Base-by-base conservation (phyloP, 2,797 vertebrate species). In the Manis pentadactyla region DNA sequence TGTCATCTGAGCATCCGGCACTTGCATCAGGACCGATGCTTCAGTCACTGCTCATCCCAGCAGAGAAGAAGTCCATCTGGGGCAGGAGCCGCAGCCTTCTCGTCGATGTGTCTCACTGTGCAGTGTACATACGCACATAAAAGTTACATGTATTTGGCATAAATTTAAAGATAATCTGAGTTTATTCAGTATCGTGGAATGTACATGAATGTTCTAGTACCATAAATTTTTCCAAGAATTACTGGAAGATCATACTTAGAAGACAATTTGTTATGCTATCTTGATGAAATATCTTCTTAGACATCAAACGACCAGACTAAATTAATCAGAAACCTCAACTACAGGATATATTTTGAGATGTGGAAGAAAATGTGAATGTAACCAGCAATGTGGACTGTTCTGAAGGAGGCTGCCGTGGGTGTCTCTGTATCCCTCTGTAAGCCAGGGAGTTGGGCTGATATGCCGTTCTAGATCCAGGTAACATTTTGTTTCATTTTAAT, bases 401-500 rank as follows among this genome's bases (percentile, higher is more conserved):
- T 42, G 5, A 18, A 74, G 59, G 39, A 53, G 11, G 5, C 49
- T 46, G 3, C 21, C 42, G 1, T 23, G 8, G 4, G 19, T 31
- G 75, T 27, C 19, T 3, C 7, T 53, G 5, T 0, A 2, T n/a
- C 73, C n/a, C 66, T 46, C 10, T 27, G 1, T 5, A n/a, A 61
- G 27, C 42, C 51, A 57, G 5, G 10, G 0, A n/a, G 9, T 55
- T 18, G 0, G 0, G 4, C 14, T 25, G 8, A 83, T 64, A n/a
- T 7, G 37, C 2, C 53, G 12, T 53, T 68, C 59, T 71, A 74
- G 57, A 90, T 7, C 12, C 59, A 83, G n/a, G 18, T 87, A 15
- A 68, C 29, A 83, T 53, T 88, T 61, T 59, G 4, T 73, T 96
- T 94, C 66, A 81, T 81, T 93, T 69, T 61, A 93, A 63, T 68